A percentile compares a stretch with the other conserved stretches of the same genome.
These are phyloP conservation scores for Apodemia hepburni DNA, from an alignment of 2,888 invertebrate genomes.

Conservation along the genomic window DNA sequence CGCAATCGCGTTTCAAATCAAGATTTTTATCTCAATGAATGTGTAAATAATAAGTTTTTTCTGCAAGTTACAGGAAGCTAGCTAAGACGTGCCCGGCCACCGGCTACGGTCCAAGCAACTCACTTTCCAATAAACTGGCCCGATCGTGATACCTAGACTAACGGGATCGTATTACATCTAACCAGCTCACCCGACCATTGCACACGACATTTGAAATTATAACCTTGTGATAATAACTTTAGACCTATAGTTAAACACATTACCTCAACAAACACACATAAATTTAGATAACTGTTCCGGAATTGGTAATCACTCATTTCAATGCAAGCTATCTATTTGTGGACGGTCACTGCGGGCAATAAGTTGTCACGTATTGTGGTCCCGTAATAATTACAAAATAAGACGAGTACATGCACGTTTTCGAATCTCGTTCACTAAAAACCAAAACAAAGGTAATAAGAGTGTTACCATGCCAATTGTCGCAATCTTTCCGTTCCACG, in stretches of 20 bases:
- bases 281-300: conserved; percentile 8
- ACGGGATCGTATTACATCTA: conserved; percentile 66
- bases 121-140: conserved; percentile 73
- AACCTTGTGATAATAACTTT: conserved; percentile 12
- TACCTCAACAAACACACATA: conserved; percentile 1
- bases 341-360: conserved; percentile 25
- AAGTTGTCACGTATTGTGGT: conserved; percentile 36
- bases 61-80: conserved; percentile 45
- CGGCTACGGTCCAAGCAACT: conserved; percentile 58
- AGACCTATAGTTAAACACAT: conserved; percentile 1
- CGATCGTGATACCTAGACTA: conserved; percentile 68
- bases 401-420: background rate
- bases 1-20: background rate
- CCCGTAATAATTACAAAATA: conserved; percentile 30
- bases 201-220: conserved; percentile 16
- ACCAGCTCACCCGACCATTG: conserved; percentile 44
- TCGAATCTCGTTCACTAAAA: conserved; percentile 9
- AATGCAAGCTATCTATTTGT: background rate
- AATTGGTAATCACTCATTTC: conserved; percentile 11
- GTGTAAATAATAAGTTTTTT: conserved; percentile 35
- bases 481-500: conserved; percentile 30
- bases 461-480: conserved; percentile 19
- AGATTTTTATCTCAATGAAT: background rate
- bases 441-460: conserved; percentile 15
- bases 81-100: conserved; percentile 43